phyloP scores from a whole-genome alignment of 1,140 invertebrate genomes.

The Lethrus apterus region DNA sequence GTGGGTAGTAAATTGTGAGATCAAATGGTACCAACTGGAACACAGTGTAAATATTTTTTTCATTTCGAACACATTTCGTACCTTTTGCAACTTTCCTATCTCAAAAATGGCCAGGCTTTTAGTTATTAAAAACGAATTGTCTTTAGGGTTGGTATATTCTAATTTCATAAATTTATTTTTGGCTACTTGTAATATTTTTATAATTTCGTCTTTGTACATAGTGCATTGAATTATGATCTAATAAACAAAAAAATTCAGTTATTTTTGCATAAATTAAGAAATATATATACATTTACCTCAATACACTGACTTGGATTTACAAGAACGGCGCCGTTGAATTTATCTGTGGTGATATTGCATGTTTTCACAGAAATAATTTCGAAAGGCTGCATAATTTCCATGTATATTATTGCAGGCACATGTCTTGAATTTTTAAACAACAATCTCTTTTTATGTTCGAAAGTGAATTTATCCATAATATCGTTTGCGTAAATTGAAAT shows the following conservation, averaged over 20 bases:
- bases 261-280: neutral
- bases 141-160: neutral
- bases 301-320: slow-evolving; percentile 42
- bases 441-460: slow-evolving; percentile 8
- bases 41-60: neutral
- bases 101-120: slow-evolving; percentile 9
- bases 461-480: slow-evolving; percentile 16
- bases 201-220: neutral
- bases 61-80: slow-evolving; percentile 5
- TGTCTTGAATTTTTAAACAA: slow-evolving; percentile 9
- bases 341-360: slow-evolving; percentile 31
- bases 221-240: slow-evolving; percentile 5
- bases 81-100: slow-evolving; percentile 6
- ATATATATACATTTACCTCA: slow-evolving; percentile 14
- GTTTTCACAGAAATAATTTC: neutral
- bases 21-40: slow-evolving; percentile 20
- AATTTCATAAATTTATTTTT: neutral
- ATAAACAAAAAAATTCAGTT: neutral
- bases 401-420: slow-evolving; percentile 1
- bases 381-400: slow-evolving; percentile 12
- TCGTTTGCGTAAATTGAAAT: slow-evolving; percentile 26
- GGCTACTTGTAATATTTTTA: neutral
- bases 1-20: slow-evolving; percentile 21
- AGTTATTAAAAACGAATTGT: slow-evolving; percentile 4
- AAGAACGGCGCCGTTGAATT: slow-evolving; percentile 62